Conservation (phyloP, 2,797 vertebrate genomes). For the Aeoliscus strigatus region DNA sequence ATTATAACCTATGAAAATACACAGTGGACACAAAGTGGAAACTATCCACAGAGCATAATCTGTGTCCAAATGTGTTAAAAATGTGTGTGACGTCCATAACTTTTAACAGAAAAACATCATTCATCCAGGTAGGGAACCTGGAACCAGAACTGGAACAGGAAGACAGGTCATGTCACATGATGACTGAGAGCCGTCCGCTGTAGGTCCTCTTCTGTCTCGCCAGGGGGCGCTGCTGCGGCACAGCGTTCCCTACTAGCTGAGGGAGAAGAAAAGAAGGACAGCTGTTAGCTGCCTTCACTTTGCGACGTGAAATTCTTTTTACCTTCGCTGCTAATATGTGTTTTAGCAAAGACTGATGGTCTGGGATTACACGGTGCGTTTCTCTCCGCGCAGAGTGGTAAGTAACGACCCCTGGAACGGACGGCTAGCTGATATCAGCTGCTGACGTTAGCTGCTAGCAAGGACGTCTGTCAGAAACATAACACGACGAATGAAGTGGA, state of each 20-base stretch:
- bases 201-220: background rate
- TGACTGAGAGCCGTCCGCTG: background rate
- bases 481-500: background rate
- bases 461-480: background rate
- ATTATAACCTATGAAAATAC: too few relatives aligned
- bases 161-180: too few relatives aligned
- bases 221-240: slow-evolving; percentile 5
- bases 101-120: background rate
- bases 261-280: slow-evolving; percentile 18
- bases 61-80: background rate
- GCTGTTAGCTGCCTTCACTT: slow-evolving; percentile 31
- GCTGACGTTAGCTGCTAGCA: background rate
- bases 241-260: accelerated
- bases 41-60: background rate
- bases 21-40: too few relatives aligned
- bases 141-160: background rate
- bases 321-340: background rate
- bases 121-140: too few relatives aligned
- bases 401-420: slow-evolving; percentile 13
- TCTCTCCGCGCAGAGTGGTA: slow-evolving; percentile 38
- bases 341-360: slow-evolving; percentile 27
- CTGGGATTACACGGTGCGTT: background rate
- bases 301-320: background rate
- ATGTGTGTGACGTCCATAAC: too few relatives aligned
- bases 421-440: background rate